Conservation (phyloP, 1,140 invertebrate species). For the Portunus trituberculatus region DNA sequence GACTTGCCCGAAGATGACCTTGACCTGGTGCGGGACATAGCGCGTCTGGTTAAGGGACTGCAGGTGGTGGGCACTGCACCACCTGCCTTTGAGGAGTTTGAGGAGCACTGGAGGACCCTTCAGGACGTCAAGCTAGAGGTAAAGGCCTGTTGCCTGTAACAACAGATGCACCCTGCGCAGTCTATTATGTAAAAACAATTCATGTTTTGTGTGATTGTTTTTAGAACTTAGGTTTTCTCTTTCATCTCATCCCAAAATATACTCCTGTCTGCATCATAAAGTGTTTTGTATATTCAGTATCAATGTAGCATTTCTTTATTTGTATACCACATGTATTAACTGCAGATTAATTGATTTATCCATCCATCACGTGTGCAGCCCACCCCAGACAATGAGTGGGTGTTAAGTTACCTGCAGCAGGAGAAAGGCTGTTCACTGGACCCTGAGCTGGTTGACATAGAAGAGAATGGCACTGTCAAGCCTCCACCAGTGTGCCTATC, state of each 20-base stretch:
- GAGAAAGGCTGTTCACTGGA: constrained; percentile 76
- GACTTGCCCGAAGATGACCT: constrained; percentile 68
- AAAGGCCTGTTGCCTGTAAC: background rate
- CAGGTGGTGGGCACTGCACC: constrained; percentile 49
- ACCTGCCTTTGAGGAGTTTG: constrained; percentile 59
- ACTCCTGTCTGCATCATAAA: too few relatives aligned
- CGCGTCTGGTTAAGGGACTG: constrained; percentile 51
- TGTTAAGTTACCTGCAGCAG: constrained; percentile 75
- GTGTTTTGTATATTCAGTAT: too few relatives aligned
- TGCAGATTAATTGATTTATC: background rate
- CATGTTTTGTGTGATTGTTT: too few relatives aligned
- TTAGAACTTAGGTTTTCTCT: too few relatives aligned
- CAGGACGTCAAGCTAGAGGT: constrained; percentile 66
- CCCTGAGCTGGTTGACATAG: background rate
- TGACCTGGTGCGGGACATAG: constrained; percentile 45
- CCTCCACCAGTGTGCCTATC: constrained; percentile 79
- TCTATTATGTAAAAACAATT: too few relatives aligned
- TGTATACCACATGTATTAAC: too few relatives aligned
- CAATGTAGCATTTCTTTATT: too few relatives aligned
- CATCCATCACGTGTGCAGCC: constrained; percentile 45
- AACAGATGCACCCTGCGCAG: too few relatives aligned
- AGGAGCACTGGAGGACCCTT: constrained; percentile 62
- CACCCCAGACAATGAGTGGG: constrained; percentile 73
- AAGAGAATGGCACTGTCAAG: constrained; percentile 69
- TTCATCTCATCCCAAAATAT: too few relatives aligned